phyloP scores from a whole-genome alignment of 2,888 invertebrate genomes.

The Phyllotreta striolata region DNA sequence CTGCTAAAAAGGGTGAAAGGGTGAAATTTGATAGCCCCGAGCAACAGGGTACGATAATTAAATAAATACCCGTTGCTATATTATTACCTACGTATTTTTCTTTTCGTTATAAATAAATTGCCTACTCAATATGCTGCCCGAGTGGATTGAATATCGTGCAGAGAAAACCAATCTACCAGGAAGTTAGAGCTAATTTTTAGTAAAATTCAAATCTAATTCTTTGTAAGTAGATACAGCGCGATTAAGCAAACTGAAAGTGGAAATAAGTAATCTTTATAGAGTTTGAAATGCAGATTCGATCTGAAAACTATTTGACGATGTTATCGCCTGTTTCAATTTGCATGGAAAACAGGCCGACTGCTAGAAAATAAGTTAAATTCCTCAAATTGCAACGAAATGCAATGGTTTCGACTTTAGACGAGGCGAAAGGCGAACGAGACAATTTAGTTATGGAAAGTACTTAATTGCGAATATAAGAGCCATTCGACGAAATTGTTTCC shows the following conservation, averaged over 20 bases:
- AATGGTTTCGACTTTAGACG: neutral
- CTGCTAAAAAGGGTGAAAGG: conserved; percentile 4
- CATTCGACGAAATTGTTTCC: too few relatives aligned
- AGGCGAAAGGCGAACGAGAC: too few relatives aligned
- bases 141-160: too few relatives aligned
- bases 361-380: conserved; percentile 25
- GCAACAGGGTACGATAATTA: conserved; percentile 21
- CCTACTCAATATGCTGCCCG: too few relatives aligned
- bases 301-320: conserved; percentile 25
- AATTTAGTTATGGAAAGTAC: too few relatives aligned
- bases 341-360: conserved; percentile 20
- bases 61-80: neutral
- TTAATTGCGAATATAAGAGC: too few relatives aligned
- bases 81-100: too few relatives aligned
- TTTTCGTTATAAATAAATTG: too few relatives aligned
- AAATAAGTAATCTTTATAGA: conserved; percentile 14
- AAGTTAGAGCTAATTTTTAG: too few relatives aligned
- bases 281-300: conserved; percentile 22
- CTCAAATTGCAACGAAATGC: conserved; percentile 23
- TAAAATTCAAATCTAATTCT: too few relatives aligned
- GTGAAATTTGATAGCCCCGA: conserved; percentile 9
- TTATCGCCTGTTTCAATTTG: conserved; percentile 28
- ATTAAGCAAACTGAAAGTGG: neutral
- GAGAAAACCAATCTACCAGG: too few relatives aligned
- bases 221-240: too few relatives aligned